Conservation (phyloP, 2,888 invertebrate species). For the Megastigmus dorsalis region DNA sequence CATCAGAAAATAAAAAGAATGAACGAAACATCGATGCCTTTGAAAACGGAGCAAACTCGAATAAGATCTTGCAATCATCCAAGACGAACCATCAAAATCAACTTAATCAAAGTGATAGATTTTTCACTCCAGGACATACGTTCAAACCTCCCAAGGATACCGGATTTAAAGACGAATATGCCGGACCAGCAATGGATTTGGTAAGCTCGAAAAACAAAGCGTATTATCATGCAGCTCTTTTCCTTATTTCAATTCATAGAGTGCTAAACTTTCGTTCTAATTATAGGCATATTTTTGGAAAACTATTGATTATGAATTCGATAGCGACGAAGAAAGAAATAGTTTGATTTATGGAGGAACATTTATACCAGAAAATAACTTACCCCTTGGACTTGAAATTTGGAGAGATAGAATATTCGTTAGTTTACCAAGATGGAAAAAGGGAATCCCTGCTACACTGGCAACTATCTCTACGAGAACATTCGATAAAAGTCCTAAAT, state of each 20-base stretch:
- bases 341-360: slow-evolving; percentile 78
- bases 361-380: slow-evolving; percentile 83
- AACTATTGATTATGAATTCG: slow-evolving; percentile 83
- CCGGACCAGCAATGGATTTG: slow-evolving; percentile 71
- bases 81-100: slow-evolving; percentile 46
- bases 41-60: slow-evolving; percentile 7
- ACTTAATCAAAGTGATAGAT: slow-evolving; percentile 46
- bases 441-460: slow-evolving; percentile 85
- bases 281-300: slow-evolving; percentile 82
- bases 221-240: not conserved
- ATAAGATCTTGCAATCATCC: slow-evolving; percentile 39
- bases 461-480: slow-evolving; percentile 80
- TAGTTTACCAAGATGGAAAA: slow-evolving; percentile 85
- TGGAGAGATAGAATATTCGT: slow-evolving; percentile 83
- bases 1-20: slow-evolving; percentile 27
- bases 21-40: slow-evolving; percentile 37
- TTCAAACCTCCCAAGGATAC: slow-evolving; percentile 59
- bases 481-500: slow-evolving; percentile 77
- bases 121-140: slow-evolving; percentile 58
- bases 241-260: not conserved
- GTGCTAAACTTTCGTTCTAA: not conserved
- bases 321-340: slow-evolving; percentile 77
- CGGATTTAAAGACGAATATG: slow-evolving; percentile 64
- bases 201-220: slow-evolving; percentile 57
- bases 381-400: slow-evolving; percentile 85